These are phyloP conservation scores for Carposina sasakii DNA, from an alignment of 1,140 invertebrate genomes.

Conservation along the genomic window DNA sequence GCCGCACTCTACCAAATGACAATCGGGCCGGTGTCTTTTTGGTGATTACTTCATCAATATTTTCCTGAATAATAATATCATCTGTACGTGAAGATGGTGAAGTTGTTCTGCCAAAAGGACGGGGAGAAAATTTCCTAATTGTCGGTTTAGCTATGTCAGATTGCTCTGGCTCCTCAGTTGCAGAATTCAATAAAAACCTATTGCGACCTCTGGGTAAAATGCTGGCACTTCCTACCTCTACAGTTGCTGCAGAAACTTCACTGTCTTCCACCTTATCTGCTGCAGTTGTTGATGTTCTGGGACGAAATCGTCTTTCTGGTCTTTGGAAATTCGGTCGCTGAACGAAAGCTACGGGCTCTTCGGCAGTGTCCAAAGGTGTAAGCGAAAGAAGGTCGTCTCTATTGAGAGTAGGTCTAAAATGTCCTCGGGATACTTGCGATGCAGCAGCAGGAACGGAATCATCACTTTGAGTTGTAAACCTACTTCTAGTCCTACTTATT, in stretches of 20 bases:
- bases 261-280: conserved; percentile 51
- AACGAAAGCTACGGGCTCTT: conserved; percentile 37
- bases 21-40: conserved; percentile 36
- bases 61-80: conserved; percentile 23
- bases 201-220: conserved; percentile 45
- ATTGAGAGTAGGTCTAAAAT: conserved; percentile 37
- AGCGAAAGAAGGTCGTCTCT: conserved; percentile 44
- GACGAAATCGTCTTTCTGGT: conserved; percentile 28
- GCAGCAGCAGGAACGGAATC: conserved; percentile 55
- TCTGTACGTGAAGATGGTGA: conserved; percentile 18
- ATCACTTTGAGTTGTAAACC: conserved; percentile 33
- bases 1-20: conserved; percentile 39
- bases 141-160: conserved; percentile 36
- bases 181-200: conserved; percentile 38
- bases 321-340: conserved; percentile 26
- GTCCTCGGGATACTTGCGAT: conserved; percentile 39
- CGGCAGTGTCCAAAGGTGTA: conserved; percentile 39
- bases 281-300: conserved; percentile 37
- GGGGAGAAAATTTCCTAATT: conserved; percentile 58
- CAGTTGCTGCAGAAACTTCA: conserved; percentile 53
- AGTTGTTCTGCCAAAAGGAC: conserved; percentile 49
- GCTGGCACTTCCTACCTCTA: conserved; percentile 44
- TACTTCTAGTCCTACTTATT: conserved; percentile 38
- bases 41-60: conserved; percentile 19
- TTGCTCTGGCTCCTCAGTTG: conserved; percentile 35